Evolutionary conservation across 2,113 vertebrate genomes (phyloP), one percentile per base, ranked within the genome.

Genomic region (Nibea coibor): DNA sequence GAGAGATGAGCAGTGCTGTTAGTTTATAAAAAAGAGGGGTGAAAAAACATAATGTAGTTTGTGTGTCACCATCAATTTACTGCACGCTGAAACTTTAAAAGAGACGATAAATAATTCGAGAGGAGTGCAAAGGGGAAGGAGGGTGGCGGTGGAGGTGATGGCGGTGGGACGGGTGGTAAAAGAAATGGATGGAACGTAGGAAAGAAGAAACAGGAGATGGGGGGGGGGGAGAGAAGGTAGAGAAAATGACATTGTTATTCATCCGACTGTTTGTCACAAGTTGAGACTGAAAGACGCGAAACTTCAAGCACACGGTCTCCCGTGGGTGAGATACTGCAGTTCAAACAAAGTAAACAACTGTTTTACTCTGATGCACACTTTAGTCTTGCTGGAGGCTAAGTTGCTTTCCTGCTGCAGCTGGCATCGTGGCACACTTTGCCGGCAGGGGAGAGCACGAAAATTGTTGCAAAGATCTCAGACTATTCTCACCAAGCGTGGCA

Each of bases 321-420:
- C 95, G 86, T 80, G 96, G 95, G 96, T 93, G 89, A 96, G 91
- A 95, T 90, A 87, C 91, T 91, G 94, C 90, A 95, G 96, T 96
- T 97, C 96, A 97, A 96, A 97, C 94, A 95, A 93, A 95, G 96
- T 96, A 96, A 97, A 97, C 96, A 96, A 96, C 95, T 94, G 95
- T 94, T 97, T 96, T 95, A 96, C 96, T 96, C 93, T 96, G 96
- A 96, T 95, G 95, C 94, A 93, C 96, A 94, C 93, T 96, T 97
- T 97, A 97, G 96, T 96, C 95, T 94, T 92, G 96, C 97, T 97
- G 89, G 92, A 97, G 97, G 97, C 96, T 94, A 96, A 92, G 93
- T 93, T 96, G 91, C 95, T 95, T 91, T 91, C 87, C 91, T 90
- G 87, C 90, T 87, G 77, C 94, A 94, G 91, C 85, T 94, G 94